Evolutionary conservation across 1,140 invertebrate species (phyloP).

Genomic region (Aplysia californica): DNA sequence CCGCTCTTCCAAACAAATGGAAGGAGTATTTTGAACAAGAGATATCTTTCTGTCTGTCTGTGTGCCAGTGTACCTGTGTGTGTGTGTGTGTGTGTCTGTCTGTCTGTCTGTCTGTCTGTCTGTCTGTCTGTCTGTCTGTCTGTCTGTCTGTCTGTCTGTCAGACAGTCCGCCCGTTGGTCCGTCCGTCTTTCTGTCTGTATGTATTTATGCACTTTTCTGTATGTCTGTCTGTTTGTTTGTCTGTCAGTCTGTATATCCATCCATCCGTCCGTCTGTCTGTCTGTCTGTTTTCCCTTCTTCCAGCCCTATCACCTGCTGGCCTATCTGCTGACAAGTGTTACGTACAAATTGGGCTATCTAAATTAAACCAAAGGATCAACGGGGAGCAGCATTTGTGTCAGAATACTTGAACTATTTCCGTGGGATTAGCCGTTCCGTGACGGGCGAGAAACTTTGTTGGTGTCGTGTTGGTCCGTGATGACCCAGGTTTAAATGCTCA

Average conservation of each 20-base stretch:
- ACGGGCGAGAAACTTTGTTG: no score
- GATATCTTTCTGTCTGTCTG: background rate
- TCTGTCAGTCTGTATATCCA: no score
- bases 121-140: background rate
- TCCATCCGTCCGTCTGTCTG: background rate
- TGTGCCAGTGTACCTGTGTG: background rate
- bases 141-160: background rate
- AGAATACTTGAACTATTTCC: no score
- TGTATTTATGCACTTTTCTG: background rate
- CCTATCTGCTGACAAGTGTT: no score
- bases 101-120: background rate
- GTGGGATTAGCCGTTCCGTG: no score
- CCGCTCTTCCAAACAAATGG: no score
- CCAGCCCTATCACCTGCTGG: background rate
- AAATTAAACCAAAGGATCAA: no score
- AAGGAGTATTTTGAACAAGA: no score
- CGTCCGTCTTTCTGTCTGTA: background rate
- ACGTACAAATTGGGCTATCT: no score
- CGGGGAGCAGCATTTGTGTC: no score
- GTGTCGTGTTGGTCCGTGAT: no score
- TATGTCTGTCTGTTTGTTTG: background rate
- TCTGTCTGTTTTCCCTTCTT: background rate
- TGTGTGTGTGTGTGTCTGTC: background rate
- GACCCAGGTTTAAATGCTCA: no score
- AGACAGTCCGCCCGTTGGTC: background rate